Conservation (phyloP, 2,113 vertebrate species). For the Hippolais icterina region DNA sequence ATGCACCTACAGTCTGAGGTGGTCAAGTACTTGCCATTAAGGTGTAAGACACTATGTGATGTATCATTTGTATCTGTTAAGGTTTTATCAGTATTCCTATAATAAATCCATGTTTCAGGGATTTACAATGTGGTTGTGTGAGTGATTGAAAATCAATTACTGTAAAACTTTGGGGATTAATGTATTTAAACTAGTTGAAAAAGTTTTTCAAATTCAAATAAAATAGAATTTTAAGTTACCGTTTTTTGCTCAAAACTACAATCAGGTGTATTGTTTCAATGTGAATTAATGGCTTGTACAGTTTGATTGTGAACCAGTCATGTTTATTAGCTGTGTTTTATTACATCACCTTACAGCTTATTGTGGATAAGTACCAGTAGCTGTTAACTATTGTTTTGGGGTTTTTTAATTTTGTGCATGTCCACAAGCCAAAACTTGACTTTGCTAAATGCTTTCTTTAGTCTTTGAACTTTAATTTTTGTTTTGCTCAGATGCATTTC, state of each 20-base stretch:
- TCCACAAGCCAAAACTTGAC: not conserved
- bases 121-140: conserved; percentile 39
- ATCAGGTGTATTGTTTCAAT: conserved; percentile 9
- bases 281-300: conserved; percentile 22
- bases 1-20: not conserved
- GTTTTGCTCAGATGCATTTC: not conserved
- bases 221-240: conserved; percentile 21
- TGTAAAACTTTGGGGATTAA: conserved; percentile 61
- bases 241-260: conserved; percentile 4
- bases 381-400: not conserved
- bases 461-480: not conserved
- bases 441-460: not conserved
- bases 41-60: conserved; percentile 16
- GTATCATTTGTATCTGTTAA: conserved; percentile 56
- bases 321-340: not conserved
- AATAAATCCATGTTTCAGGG: conserved; percentile 67
- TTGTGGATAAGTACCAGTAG: not conserved
- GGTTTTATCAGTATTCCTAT: conserved; percentile 67
- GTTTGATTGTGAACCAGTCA: not conserved
- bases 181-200: conserved; percentile 46
- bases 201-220: conserved; percentile 28
- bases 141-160: conserved; percentile 35
- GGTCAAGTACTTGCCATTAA: conserved; percentile 23
- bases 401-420: not conserved
- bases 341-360: not conserved